Conservation (phyloP, 2,888 invertebrate genomes). For the Drosophila ezoana region DNA sequence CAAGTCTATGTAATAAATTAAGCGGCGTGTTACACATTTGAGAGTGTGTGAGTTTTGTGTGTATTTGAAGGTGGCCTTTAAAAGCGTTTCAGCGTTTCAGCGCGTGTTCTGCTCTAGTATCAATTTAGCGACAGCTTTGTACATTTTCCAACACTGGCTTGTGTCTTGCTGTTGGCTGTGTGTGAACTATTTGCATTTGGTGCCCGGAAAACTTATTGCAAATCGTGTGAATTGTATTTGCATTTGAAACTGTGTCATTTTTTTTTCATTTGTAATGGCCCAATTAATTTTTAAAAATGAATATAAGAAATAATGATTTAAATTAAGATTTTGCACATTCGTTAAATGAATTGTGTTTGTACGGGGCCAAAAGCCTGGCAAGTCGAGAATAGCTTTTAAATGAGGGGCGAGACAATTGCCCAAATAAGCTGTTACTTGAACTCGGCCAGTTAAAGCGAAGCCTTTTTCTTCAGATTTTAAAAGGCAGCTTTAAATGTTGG, state of each 20-base stretch:
- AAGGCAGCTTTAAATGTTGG: slow-evolving; percentile 31
- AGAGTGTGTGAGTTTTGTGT: slow-evolving; percentile 32
- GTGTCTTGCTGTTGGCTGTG: slow-evolving; percentile 33
- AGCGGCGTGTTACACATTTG: slow-evolving; percentile 61
- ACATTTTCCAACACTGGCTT: slow-evolving; percentile 58
- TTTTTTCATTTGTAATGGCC: slow-evolving; percentile 28
- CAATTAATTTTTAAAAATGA: slow-evolving; percentile 41
- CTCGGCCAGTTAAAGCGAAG: slow-evolving; percentile 25
- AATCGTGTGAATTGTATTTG: slow-evolving; percentile 63
- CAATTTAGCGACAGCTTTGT: slow-evolving; percentile 59
- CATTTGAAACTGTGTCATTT: slow-evolving; percentile 66
- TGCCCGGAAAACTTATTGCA: slow-evolving; percentile 64
- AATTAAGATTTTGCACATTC: slow-evolving; percentile 44
- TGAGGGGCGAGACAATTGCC: slow-evolving; percentile 82
- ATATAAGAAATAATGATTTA: slow-evolving; percentile 31
- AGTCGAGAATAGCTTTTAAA: slow-evolving; percentile 85
- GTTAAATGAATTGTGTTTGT: slow-evolving; percentile 58
- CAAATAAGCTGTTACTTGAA: slow-evolving; percentile 68
- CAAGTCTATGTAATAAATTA: slow-evolving; percentile 43
- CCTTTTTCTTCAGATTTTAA: neutral
- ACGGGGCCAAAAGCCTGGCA: slow-evolving; percentile 85
- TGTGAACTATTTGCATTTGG: slow-evolving; percentile 61
- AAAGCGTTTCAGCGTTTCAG: slow-evolving; percentile 57
- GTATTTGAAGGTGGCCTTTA: slow-evolving; percentile 39
- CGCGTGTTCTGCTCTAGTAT: slow-evolving; percentile 54